A percentile compares a stretch with the other conserved stretches of the same genome.
Evolutionary conservation across 2,797 vertebrate species (phyloP).

Genomic region (Epinephelus malabaricus): DNA sequence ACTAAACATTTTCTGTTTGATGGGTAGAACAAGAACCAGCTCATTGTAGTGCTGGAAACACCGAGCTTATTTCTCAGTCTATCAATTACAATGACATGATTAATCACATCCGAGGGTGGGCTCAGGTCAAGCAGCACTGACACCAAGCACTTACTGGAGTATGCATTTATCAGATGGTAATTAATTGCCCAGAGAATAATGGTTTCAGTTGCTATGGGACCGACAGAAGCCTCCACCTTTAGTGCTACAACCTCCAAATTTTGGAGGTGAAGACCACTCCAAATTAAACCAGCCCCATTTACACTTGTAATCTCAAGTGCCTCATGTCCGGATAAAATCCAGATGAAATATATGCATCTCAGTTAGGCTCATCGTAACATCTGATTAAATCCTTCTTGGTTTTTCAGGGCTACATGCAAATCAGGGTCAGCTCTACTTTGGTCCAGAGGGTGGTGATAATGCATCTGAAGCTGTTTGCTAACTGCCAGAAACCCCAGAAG

Average conservation of each 20-base stretch:
- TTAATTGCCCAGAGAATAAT: constrained; percentile 30
- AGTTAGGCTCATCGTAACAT: background rate
- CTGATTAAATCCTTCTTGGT: background rate
- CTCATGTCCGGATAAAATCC: background rate
- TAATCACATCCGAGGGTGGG: constrained; percentile 34
- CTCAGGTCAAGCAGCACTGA: constrained; percentile 47
- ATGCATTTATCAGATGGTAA: constrained; percentile 50
- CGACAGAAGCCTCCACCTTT: background rate
- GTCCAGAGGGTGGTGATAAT: too few species aligned
- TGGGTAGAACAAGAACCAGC: constrained; percentile 23
- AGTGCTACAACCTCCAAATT: background rate
- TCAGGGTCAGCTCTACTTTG: background rate
- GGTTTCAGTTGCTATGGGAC: background rate
- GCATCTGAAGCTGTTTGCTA: background rate
- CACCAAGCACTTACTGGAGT: constrained; percentile 14
- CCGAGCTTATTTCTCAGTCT: constrained; percentile 27
- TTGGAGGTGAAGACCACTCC: constrained; percentile 2
- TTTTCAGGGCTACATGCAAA: background rate
- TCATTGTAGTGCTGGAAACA: constrained; percentile 12
- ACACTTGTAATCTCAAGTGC: background rate
- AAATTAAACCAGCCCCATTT: background rate
- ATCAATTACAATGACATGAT: constrained; percentile 55
- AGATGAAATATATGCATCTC: background rate
- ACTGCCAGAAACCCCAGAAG: background rate
- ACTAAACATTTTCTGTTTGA: constrained; percentile 44